Base-by-base conservation (phyloP, 1,140 invertebrate species). In the Drosophila pandora region DNA sequence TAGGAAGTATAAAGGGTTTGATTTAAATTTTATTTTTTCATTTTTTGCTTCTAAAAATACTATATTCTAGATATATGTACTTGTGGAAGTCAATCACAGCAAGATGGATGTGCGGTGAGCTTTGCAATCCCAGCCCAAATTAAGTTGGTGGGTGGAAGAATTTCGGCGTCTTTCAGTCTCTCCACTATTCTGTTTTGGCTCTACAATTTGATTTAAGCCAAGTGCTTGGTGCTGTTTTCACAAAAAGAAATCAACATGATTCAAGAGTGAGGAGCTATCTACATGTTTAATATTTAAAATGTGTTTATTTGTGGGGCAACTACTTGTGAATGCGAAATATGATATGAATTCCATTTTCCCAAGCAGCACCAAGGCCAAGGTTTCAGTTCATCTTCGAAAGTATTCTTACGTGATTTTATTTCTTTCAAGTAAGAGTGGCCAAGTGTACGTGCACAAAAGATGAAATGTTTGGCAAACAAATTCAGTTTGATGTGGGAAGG, bases 381-480 rank as follows among this genome's bases (percentile, higher is more conserved):
- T 12, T 39, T 53, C n/a, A 55, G 37, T 73, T 49, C 25, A 57
- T 37, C 30, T 56, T 23, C n/a, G 43, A 63, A 50, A 43, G 58
- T 34, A 74, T 64, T 73, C 21, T 23, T 61, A 73, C 70, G 69
- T 73, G 70, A 73, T 61, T 73, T 54, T 53, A 73, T 63, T 43
- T 28, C 56, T 28, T 28, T 25, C 17, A 1, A 30, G 59, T 39
- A 8, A 12, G 63, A 43, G 47, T 28, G 17, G 13, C 41, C 5
- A 25, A 32, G 58, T 39, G 68, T 63, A 63, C 70, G 68, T 73
- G 70, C 45, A 34, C 21, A 37, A 54, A 52, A 60, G 58, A 72
- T 61, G 68, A 41, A 47, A 72, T 48, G 39, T 62, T 13, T 45
- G 55, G 22, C 41, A 34, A 64, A 64, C 30, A 34, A 64, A 28